Evolutionary conservation across 1,140 invertebrate species (phyloP).

Genomic region (Prorops nasuta): DNA sequence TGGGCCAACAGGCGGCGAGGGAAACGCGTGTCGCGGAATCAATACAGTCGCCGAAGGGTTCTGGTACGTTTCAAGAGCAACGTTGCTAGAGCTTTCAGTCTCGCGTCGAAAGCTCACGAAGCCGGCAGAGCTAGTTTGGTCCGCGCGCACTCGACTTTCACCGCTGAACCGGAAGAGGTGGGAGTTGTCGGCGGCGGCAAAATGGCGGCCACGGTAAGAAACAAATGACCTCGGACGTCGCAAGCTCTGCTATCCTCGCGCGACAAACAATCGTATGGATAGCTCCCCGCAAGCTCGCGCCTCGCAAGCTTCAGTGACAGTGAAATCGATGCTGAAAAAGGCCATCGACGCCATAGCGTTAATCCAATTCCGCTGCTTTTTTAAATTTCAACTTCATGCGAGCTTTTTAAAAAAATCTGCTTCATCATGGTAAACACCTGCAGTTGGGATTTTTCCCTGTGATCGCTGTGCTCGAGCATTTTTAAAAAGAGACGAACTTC

Average conservation of each 20-base stretch:
- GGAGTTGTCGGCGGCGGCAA: slow-evolving; percentile 26
- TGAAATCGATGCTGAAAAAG: background rate
- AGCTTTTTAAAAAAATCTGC: slow-evolving; percentile 4
- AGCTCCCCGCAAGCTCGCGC: background rate
- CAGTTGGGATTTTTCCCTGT: slow-evolving; percentile 20
- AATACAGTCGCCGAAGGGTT: slow-evolving; percentile 43
- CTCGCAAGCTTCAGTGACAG: background rate
- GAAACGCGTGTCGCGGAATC: slow-evolving; percentile 35
- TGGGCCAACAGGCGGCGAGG: slow-evolving; percentile 39
- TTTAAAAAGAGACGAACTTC: too few species aligned
- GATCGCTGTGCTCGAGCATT: slow-evolving; percentile 1
- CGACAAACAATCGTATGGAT: background rate
- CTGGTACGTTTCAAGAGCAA: slow-evolving; percentile 5
- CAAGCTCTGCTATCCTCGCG: too few species aligned
- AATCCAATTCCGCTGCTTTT: background rate
- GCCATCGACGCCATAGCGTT: background rate
- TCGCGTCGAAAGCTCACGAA: slow-evolving; percentile 26
- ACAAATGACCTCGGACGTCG: slow-evolving; percentile 41
- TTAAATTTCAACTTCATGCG: slow-evolving; percentile 2
- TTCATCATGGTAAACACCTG: background rate
- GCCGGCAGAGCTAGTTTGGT: slow-evolving; percentile 1
- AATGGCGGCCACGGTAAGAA: slow-evolving; percentile 40
- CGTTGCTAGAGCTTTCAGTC: slow-evolving; percentile 31
- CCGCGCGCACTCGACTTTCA: background rate
- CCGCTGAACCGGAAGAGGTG: slow-evolving; percentile 4